A percentile compares a stretch with the other conserved stretches of the same genome.
These are phyloP conservation scores for Agraylea sexmaculata DNA, from an alignment of 1,140 invertebrate genomes.

Conservation along the genomic window DNA sequence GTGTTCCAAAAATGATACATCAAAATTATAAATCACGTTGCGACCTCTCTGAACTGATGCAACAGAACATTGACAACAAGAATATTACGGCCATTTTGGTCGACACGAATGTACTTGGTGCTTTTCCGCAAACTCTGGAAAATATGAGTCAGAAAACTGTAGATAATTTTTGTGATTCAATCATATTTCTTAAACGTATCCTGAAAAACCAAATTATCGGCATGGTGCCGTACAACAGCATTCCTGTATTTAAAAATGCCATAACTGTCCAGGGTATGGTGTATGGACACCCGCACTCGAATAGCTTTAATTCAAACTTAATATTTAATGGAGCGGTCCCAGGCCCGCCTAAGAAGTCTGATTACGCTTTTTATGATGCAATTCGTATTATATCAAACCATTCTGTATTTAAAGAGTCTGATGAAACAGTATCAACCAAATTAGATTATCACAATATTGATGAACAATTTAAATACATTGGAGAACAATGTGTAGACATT, in stretches of 20 bases:
- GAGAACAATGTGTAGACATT: no score
- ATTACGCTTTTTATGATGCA: constrained; percentile 44
- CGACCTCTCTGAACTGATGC: constrained; percentile 52
- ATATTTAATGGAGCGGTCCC: constrained; percentile 36
- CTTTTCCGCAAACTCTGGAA: constrained; percentile 39
- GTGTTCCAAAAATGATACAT: constrained; percentile 44
- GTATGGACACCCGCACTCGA: constrained; percentile 47
- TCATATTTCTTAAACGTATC: constrained; percentile 42
- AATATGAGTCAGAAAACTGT: constrained; percentile 42
- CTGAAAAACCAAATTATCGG: constrained; percentile 46
- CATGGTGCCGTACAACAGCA: constrained; percentile 46
- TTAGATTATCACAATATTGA: no score
- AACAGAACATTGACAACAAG: constrained; percentile 45
- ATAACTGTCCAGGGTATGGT: constrained; percentile 48
- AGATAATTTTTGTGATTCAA: constrained; percentile 45
- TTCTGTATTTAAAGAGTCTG: constrained; percentile 20
- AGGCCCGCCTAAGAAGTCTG: constrained; percentile 42
- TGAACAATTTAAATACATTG: no score
- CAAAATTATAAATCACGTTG: constrained; percentile 39
- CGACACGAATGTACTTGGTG: constrained; percentile 43
- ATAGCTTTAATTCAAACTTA: constrained; percentile 46
- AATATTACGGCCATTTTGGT: constrained; percentile 43
- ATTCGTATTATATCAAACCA: constrained; percentile 37
- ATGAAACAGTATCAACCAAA: constrained; percentile 19
- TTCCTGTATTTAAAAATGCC: constrained; percentile 47